A percentile compares a stretch with the other conserved stretches of the same genome.
phyloP scores from a whole-genome alignment of 2,888 invertebrate species.

The Chaitophorus viminalis region DNA sequence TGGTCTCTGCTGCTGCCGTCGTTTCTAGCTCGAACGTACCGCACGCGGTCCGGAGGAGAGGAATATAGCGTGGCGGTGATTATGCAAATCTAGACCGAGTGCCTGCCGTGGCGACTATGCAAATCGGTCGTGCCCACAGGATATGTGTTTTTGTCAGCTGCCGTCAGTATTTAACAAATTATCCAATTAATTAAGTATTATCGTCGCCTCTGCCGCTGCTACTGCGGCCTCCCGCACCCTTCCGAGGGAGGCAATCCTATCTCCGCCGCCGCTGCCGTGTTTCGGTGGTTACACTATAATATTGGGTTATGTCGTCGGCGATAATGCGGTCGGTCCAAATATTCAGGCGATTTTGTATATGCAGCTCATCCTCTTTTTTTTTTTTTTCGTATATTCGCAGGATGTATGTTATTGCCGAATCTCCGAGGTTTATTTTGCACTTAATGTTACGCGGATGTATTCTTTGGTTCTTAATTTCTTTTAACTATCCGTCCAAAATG shows the following conservation, averaged over 20 bases:
- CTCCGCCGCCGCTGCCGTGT: not conserved
- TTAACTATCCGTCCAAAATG: too few species aligned
- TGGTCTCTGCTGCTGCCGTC: constrained; percentile 14
- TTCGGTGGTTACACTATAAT: not conserved
- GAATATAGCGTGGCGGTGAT: constrained; percentile 53
- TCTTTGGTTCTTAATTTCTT: too few species aligned
- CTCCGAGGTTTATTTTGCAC: too few species aligned
- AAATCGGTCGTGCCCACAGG: constrained; percentile 49
- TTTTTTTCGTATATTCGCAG: too few species aligned
- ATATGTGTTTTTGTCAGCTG: constrained; percentile 62
- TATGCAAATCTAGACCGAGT: constrained; percentile 54
- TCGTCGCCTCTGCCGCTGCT: constrained; percentile 56
- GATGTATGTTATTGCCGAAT: too few species aligned
- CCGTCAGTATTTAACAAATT: constrained; percentile 64
- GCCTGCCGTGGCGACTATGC: constrained; percentile 54
- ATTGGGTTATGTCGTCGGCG: not conserved
- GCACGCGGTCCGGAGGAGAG: constrained; percentile 26
- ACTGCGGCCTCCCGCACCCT: constrained; percentile 17
- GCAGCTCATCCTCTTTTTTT: too few species aligned
- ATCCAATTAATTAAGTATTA: constrained; percentile 65
- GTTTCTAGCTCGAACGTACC: not conserved
- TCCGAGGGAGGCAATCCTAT: not conserved
- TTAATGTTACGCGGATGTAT: too few species aligned
- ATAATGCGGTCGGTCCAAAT: not conserved
- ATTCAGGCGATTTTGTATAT: not conserved